Percentiles rank a stretch among this genome's conserved stretches.
Evolutionary conservation across 1,140 invertebrate genomes (phyloP).

Genomic region (Drosophila asahinai): DNA sequence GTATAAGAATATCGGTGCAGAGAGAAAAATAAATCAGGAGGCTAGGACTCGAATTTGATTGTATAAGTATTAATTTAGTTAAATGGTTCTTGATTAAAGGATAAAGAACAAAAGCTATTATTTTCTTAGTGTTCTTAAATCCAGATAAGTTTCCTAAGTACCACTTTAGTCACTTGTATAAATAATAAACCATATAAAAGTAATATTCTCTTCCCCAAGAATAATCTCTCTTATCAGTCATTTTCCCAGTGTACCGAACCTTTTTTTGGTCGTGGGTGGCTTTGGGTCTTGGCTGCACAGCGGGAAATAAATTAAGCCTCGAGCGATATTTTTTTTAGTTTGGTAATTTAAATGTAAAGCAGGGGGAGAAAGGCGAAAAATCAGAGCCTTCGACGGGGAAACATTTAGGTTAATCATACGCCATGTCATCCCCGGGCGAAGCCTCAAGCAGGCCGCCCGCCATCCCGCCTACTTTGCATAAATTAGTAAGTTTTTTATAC

Average conservation of each 20-base stretch:
- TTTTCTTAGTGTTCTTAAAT: background rate
- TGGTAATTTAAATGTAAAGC: conserved; percentile 75
- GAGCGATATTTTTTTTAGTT: conserved; percentile 67
- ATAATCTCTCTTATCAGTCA: too few relatives aligned
- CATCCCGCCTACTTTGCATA: conserved; percentile 69
- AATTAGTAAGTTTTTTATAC: conserved; percentile 75
- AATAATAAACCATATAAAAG: background rate
- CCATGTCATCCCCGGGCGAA: conserved; percentile 44
- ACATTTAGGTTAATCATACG: conserved; percentile 80
- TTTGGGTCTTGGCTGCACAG: conserved; percentile 24
- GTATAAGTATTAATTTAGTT: too few relatives aligned
- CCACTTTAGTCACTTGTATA: fast-evolving
- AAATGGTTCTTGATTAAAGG: background rate
- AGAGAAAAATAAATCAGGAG: background rate
- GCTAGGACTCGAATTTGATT: background rate
- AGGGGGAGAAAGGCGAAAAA: conserved; percentile 36
- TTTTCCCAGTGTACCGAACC: conserved; percentile 32
- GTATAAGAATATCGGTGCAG: conserved; percentile 9
- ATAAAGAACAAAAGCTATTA: too few relatives aligned
- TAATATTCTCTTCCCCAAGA: background rate
- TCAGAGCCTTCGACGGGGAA: conserved; percentile 39
- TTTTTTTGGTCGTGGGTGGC: conserved; percentile 36
- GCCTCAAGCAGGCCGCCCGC: conserved; percentile 21
- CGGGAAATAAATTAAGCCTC: conserved; percentile 52
- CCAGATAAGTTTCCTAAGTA: background rate